Evolutionary conservation across 2,888 invertebrate genomes (phyloP).

Genomic region (Polydrusus cervinus): DNA sequence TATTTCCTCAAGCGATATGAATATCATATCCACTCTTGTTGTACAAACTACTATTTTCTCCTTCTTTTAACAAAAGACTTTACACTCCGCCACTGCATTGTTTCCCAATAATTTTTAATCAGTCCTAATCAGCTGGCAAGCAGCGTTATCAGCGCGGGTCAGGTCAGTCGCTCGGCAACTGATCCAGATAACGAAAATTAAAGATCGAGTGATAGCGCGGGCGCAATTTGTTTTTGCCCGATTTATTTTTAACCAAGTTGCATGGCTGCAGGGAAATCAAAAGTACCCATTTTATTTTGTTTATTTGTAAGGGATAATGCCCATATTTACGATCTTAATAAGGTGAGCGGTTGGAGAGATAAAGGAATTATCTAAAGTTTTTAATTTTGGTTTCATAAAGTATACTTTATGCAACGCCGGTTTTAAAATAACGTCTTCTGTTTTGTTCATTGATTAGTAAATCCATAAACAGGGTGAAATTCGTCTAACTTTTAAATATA

Average conservation of each 20-base stretch:
- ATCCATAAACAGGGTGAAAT: no score
- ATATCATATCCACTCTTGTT: no score
- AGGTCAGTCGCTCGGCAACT: conserved; percentile 61
- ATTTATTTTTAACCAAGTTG: conserved; percentile 51
- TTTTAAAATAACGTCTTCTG: no score
- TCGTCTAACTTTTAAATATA: no score
- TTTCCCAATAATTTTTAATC: conserved; percentile 59
- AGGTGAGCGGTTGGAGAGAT: not conserved
- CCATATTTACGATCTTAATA: conserved; percentile 26
- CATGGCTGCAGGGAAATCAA: conserved; percentile 26
- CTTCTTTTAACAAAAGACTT: no score
- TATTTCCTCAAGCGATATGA: no score
- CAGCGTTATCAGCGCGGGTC: conserved; percentile 58
- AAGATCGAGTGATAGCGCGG: conserved; percentile 62
- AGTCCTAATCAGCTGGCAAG: conserved; percentile 58
- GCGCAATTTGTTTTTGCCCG: conserved; percentile 56
- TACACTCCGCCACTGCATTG: conserved; percentile 38
- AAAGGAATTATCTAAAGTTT: not conserved
- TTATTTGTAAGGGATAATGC: conserved; percentile 18
- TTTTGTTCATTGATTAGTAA: no score
- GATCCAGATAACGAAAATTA: conserved; percentile 65
- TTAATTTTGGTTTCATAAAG: no score
- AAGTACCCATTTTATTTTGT: conserved; percentile 23
- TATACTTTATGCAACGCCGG: no score
- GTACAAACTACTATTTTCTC: no score